Conservation (phyloP, 2,113 vertebrate species). For the Corythaeola cristata region DNA sequence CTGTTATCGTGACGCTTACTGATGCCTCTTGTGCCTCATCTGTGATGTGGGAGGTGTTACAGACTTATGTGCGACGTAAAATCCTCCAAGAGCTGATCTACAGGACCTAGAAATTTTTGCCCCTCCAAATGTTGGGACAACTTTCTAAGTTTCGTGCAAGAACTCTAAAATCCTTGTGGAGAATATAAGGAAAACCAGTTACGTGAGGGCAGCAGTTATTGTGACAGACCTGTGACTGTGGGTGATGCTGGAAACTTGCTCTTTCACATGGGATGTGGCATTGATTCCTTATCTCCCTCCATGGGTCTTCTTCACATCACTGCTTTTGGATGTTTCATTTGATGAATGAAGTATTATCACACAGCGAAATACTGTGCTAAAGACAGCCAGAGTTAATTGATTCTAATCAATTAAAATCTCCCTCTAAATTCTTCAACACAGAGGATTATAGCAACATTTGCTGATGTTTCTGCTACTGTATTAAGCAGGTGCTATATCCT, state of each 20-base stretch:
- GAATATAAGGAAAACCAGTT: not conserved
- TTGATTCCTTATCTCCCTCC: not conserved
- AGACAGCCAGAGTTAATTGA: not conserved
- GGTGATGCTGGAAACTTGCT: not conserved
- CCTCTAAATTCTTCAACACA: not conserved
- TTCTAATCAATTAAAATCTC: not conserved
- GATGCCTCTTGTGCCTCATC: not conserved
- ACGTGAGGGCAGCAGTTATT: not conserved
- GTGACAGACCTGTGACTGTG: not conserved
- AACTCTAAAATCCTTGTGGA: not conserved
- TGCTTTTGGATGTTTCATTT: not conserved
- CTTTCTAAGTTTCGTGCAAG: not conserved
- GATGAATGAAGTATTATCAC: too few relatives aligned
- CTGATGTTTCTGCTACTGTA: not conserved
- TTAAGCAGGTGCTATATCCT: not conserved
- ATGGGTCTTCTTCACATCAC: not conserved
- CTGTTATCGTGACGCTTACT: not conserved
- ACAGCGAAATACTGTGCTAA: not conserved
- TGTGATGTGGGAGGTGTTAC: too few relatives aligned
- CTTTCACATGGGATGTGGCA: accelerated
- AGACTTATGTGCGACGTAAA: not conserved
- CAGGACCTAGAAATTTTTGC: not conserved
- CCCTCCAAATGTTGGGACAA: not conserved
- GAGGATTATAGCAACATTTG: not conserved
- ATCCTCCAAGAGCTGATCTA: not conserved